phyloP scores from a whole-genome alignment of 1,140 invertebrate species.

The Drosophila equinoxialis region DNA sequence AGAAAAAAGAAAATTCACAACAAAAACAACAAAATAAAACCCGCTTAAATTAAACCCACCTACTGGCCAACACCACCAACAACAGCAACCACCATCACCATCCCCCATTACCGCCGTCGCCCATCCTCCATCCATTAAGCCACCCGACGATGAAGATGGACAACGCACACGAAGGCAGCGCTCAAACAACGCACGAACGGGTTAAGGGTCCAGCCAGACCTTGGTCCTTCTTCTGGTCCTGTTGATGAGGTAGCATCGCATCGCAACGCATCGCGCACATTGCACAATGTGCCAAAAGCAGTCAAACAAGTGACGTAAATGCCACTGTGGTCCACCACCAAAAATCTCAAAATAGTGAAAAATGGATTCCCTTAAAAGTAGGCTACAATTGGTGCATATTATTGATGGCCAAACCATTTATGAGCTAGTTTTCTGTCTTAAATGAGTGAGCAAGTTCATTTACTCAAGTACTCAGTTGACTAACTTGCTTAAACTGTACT shows the following conservation, averaged over 20 bases:
- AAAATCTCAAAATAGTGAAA: no score
- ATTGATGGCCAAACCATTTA: no score
- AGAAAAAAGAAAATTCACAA: slow-evolving; percentile 24
- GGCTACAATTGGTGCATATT: no score
- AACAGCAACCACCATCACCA: slow-evolving; percentile 8
- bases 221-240: slow-evolving; percentile 3
- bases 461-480: no score
- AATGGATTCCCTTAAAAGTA: no score
- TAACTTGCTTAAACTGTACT: no score
- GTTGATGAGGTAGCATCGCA: slow-evolving; percentile 15
- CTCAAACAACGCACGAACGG: slow-evolving; percentile 70
- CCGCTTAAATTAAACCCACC: slow-evolving; percentile 80
- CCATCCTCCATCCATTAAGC: slow-evolving; percentile 6
- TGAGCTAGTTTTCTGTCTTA: no score
- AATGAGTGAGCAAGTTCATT: no score
- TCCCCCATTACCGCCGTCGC: background rate
- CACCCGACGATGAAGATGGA: slow-evolving; percentile 22
- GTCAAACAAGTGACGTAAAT: slow-evolving; percentile 27
- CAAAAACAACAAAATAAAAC: slow-evolving; percentile 73
- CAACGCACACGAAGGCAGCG: slow-evolving; percentile 48
- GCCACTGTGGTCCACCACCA: background rate
- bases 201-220: slow-evolving; percentile 48
- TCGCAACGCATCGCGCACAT: background rate
- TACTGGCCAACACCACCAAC: slow-evolving; percentile 59
- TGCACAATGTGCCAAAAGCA: background rate